A percentile compares a stretch with the other conserved stretches of the same genome.
These are phyloP conservation scores for Orius laevigatus DNA, from an alignment of 1,140 invertebrate genomes.

Conservation along the genomic window DNA sequence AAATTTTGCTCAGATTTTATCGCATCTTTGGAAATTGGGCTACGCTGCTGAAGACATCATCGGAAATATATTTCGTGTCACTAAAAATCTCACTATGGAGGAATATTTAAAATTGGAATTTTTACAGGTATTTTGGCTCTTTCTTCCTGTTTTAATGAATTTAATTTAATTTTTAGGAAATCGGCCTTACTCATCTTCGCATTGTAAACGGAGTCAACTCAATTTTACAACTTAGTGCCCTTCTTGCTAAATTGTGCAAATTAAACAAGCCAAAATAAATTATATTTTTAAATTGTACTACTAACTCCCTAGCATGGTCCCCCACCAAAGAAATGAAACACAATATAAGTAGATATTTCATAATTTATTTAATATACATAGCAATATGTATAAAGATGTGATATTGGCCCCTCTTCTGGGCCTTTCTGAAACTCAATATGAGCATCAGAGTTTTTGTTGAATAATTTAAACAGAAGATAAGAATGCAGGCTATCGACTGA, in stretches of 20 bases:
- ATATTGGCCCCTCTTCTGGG: no score
- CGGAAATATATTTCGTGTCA: constrained; percentile 83
- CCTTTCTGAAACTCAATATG: no score
- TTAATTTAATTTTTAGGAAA: constrained; percentile 52
- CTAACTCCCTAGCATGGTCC: no score
- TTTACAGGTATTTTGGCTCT: constrained; percentile 45
- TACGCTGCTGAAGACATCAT: constrained; percentile 96
- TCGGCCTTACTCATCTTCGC: constrained; percentile 79
- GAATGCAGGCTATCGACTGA: no score
- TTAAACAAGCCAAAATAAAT: no score
- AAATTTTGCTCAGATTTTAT: constrained; percentile 42
- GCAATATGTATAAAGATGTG: no score
- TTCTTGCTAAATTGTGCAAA: constrained; percentile 66
- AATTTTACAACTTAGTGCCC: constrained; percentile 74
- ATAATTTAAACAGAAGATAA: no score
- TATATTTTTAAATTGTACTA: no score
- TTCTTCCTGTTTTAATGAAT: constrained; percentile 13
- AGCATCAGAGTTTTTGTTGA: no score
- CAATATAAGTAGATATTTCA: no score
- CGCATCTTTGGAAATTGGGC: constrained; percentile 78
- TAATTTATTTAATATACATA: no score
- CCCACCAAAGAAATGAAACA: no score
- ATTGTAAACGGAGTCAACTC: constrained; percentile 78
- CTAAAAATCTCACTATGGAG: constrained; percentile 66
- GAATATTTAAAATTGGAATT: constrained; percentile 75